Evolutionary conservation across 2,797 vertebrate genomes (phyloP).

Genomic region (Hydrocynus forskahlii): DNA sequence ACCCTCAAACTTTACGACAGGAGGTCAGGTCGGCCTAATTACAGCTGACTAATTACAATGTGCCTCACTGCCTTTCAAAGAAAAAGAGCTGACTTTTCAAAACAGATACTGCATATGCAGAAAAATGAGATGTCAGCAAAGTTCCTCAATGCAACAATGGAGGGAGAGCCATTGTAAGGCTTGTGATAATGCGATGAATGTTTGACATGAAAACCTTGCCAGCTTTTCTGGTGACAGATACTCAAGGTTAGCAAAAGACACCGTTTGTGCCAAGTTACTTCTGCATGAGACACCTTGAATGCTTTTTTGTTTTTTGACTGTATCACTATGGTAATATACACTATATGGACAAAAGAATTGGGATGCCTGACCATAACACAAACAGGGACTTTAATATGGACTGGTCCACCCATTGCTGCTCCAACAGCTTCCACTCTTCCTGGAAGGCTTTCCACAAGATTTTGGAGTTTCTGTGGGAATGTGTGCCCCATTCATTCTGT

Average conservation of each 20-base stretch:
- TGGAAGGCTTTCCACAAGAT: too few species aligned
- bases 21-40: constrained; percentile 3
- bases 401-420: too few species aligned
- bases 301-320: too few species aligned
- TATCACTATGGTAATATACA: too few species aligned
- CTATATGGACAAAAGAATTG: too few species aligned
- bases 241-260: not conserved
- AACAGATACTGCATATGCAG: constrained; percentile 19
- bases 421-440: too few species aligned
- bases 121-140: constrained; percentile 34
- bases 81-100: constrained; percentile 36
- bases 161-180: not conserved
- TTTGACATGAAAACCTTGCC: constrained; percentile 9
- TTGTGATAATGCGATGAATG: constrained; percentile 16
- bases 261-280: not conserved
- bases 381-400: too few species aligned
- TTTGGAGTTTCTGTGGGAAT: too few species aligned
- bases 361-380: too few species aligned
- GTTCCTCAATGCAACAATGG: constrained; percentile 10
- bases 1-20: not conserved
- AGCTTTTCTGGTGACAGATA: not conserved
- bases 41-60: constrained; percentile 29
- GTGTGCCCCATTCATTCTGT: too few species aligned
- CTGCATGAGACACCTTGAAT: not conserved
- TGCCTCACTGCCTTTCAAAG: constrained; percentile 20